Percentiles rank a stretch among this genome's conserved stretches.
These are phyloP conservation scores for Eucidaris tribuloides DNA, from an alignment of 35 echinoderm and acorn worm genomes.

Conservation along the genomic window DNA sequence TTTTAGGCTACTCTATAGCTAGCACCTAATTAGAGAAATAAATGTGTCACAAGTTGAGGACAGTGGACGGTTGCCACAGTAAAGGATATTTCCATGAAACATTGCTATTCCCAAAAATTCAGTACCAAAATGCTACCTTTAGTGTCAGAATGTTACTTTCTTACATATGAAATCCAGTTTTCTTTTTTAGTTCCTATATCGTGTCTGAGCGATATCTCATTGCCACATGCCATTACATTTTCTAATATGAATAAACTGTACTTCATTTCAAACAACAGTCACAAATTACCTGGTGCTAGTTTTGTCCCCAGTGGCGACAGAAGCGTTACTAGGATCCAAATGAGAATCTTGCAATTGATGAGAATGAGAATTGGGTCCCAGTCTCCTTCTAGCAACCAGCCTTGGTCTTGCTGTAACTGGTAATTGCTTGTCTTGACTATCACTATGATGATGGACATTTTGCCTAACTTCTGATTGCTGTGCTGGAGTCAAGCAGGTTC, in stretches of 20 bases:
- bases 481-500: background rate
- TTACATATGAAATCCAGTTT: too few relatives aligned
- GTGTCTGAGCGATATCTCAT: background rate
- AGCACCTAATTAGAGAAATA: too few relatives aligned
- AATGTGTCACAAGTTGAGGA: too few relatives aligned
- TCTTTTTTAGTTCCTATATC: background rate
- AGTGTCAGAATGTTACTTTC: too few relatives aligned
- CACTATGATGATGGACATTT: background rate
- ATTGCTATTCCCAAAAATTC: too few relatives aligned
- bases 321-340: background rate
- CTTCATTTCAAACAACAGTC: too few relatives aligned
- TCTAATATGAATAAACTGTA: background rate
- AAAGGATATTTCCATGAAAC: too few relatives aligned
- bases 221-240: background rate
- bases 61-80: too few relatives aligned
- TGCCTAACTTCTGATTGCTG: background rate
- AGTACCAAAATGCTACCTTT: too few relatives aligned
- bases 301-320: background rate
- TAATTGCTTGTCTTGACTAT: background rate
- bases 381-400: conserved; percentile 6
- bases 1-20: too few relatives aligned
- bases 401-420: background rate
- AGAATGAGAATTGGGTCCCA: background rate
- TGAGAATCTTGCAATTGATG: background rate
- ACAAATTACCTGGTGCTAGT: background rate